Conservation (phyloP, 2,888 invertebrate genomes). For the Drosophila subquinaria region DNA sequence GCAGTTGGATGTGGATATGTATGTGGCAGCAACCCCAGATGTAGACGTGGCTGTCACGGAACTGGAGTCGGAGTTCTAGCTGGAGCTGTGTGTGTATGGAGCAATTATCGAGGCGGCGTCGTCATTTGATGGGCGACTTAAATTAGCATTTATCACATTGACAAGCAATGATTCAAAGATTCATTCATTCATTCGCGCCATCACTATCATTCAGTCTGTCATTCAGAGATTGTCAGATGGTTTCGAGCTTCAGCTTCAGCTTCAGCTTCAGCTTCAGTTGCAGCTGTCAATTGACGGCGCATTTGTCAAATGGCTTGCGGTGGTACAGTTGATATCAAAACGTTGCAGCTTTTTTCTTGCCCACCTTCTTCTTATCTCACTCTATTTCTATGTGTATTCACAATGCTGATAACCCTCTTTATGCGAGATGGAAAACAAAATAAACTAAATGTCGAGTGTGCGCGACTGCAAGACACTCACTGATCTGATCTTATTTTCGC, state of each 20-base stretch:
- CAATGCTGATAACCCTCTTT: not conserved
- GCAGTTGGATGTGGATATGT: conserved; percentile 4
- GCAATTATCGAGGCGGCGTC: conserved; percentile 52
- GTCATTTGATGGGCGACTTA: conserved; percentile 73
- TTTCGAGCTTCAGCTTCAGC: not conserved
- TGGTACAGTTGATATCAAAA: conserved; percentile 50
- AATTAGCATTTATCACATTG: conserved; percentile 82
- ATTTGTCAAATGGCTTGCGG: conserved; percentile 62
- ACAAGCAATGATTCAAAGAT: conserved; percentile 47
- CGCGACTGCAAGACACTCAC: not conserved
- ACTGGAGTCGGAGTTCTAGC: not conserved
- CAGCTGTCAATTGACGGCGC: conserved; percentile 58
- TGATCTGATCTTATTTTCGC: too few species aligned
- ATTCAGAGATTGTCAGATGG: conserved; percentile 32
- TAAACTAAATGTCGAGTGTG: not conserved
- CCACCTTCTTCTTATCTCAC: not conserved
- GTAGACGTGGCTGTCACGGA: conserved; percentile 29
- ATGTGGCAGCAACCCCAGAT: not conserved
- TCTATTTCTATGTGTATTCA: not conserved
- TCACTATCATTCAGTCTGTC: conserved; percentile 48
- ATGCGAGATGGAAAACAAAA: not conserved
- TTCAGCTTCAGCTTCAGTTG: conserved; percentile 32
- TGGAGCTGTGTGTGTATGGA: not conserved
- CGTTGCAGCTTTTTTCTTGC: conserved; percentile 7
- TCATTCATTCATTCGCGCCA: conserved; percentile 35